Evolutionary conservation across 2,797 vertebrate species (phyloP).

Genomic region (Cephalopachus bancanus): DNA sequence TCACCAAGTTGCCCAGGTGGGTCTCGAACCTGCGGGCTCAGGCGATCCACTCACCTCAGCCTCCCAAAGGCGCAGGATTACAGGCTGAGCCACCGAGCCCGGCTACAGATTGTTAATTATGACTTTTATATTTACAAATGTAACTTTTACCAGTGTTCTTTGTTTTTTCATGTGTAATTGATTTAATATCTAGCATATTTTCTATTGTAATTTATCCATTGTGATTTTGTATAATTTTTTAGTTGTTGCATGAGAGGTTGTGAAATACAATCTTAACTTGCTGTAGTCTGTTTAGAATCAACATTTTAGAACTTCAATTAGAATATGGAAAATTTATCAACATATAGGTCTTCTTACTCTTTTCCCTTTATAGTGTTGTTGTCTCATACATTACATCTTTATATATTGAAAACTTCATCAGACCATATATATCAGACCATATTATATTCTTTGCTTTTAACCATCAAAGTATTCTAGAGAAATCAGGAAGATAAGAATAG

Average conservation of each 20-base stretch:
- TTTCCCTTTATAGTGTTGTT: not conserved
- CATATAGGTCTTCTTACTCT: not conserved
- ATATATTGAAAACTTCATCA: not conserved
- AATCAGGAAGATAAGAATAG: not conserved
- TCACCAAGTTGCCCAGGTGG: too few species aligned
- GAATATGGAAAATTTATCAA: not conserved
- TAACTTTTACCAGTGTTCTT: not conserved
- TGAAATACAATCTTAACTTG: not conserved
- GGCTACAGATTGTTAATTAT: not conserved
- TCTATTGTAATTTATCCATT: not conserved
- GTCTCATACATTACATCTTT: not conserved
- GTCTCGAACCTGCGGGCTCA: too few species aligned
- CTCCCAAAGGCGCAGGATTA: too few species aligned
- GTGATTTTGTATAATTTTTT: not conserved
- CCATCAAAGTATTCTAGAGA: not conserved
- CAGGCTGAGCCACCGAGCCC: too few species aligned
- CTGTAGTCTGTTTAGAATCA: not conserved
- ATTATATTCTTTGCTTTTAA: not conserved
- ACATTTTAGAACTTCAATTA: not conserved
- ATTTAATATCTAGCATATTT: not conserved
- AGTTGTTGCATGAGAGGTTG: not conserved
- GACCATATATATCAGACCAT: not conserved
- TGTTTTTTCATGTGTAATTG: not conserved
- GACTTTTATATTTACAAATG: not conserved
- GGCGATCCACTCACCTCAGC: too few species aligned